Base-by-base conservation (phyloP, 1,140 invertebrate genomes). In the Bathynomus jamesi region DNA sequence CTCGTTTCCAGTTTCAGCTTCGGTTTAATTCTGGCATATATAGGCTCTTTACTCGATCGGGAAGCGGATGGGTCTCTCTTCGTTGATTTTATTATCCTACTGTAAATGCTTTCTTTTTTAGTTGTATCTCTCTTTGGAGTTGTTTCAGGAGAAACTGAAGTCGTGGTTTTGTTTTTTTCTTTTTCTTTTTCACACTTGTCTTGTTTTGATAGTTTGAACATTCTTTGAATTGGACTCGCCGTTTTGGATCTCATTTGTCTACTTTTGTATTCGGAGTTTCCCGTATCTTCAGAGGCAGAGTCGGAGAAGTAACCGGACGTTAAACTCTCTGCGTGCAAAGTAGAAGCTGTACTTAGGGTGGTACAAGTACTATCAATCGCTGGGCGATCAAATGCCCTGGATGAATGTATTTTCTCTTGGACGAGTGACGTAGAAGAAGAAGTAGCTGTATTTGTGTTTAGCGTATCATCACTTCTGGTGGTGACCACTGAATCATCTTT, bases 71-170 rank as follows among this genome's bases (percentile, higher is more conserved):
- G 24, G 24, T 74, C 70, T 29, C 70, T 77, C 61, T 67, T 70
- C 25, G 46, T 69, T 24, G 60, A 61, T 61, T 69, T 76, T 61
- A 74, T 71, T 25, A 77, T 64, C 64, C 69, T 77, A 53, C 76
- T 77, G 70, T 77, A 77, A 21, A 77, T 74, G 63, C 76, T 77
- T 46, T 77, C 76, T 46, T 74, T 77, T 61, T 77, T 74, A 2
- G 21, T 21, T 53, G 21, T 5, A 11, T 53, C 40, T 5, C 21
- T 53, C 40, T 53, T 53, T 3, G 63, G 29, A 13, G 46, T 61
- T 17, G 53, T 25, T 21, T 28, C 46, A 24, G 70, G 67, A 7
- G 31, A n/a, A n/a, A n/a, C n/a, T n/a, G n/a, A n/a, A n/a, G 32
- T 24, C 31, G 27, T 13, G 65, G 21, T 46, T n/a, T 28, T 46